Evolutionary conservation across 2,888 invertebrate genomes (phyloP).

Genomic region (Drosophila pegasa): DNA sequence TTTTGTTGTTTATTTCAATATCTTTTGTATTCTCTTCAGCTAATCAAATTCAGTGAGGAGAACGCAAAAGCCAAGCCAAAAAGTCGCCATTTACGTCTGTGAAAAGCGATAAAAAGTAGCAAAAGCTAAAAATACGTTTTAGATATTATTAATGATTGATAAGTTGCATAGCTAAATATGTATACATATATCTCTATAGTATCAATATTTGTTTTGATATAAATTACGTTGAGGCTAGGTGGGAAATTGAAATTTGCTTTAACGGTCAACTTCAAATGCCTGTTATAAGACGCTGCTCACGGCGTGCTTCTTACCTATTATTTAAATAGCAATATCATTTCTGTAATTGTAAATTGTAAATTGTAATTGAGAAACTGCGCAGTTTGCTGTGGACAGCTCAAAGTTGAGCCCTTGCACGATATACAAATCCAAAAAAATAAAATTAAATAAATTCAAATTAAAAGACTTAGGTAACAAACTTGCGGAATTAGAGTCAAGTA

Average conservation of each 20-base stretch:
- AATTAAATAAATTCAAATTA: slow-evolving; percentile 3
- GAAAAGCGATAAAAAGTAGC: slow-evolving; percentile 25
- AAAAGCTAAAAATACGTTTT: slow-evolving; percentile 11
- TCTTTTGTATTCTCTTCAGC: slow-evolving; percentile 18
- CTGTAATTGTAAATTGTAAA: slow-evolving; percentile 48
- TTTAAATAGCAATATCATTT: slow-evolving; percentile 60
- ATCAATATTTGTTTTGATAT: slow-evolving; percentile 5
- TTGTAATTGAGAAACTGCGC: slow-evolving; percentile 67
- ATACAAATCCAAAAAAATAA: slow-evolving; percentile 28
- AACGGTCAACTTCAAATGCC: slow-evolving; percentile 20
- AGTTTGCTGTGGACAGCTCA: slow-evolving; percentile 43
- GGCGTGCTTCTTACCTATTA: slow-evolving; percentile 64
- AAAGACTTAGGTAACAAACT: slow-evolving; percentile 60
- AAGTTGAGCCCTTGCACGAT: slow-evolving; percentile 57
- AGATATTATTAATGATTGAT: slow-evolving; percentile 29
- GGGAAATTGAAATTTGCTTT: slow-evolving; percentile 39
- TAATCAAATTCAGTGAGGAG: slow-evolving; percentile 29
- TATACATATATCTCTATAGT: background rate
- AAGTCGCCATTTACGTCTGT: slow-evolving; percentile 28
- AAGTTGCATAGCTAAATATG: slow-evolving; percentile 7
- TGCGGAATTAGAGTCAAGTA: slow-evolving; percentile 44
- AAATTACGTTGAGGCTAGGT: slow-evolving; percentile 22
- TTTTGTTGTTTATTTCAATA: background rate
- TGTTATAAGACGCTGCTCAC: slow-evolving; percentile 22
- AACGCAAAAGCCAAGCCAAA: slow-evolving; percentile 31